phyloP scores from a whole-genome alignment of 2,888 invertebrate genomes.

The Oconnorella tubifera region DNA sequence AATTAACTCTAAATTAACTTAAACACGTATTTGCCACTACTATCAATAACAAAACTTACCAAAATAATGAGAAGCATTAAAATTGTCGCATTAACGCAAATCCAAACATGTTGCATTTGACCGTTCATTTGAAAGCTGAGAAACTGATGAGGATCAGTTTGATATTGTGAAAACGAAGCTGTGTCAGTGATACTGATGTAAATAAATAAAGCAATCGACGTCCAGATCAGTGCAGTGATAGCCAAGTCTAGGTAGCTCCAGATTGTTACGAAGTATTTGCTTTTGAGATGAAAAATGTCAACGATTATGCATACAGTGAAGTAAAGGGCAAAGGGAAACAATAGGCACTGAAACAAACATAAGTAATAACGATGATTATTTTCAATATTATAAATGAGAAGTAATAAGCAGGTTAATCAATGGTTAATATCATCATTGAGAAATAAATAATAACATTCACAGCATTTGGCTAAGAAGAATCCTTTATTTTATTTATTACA shows the following conservation, averaged over 20 bases:
- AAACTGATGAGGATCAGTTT: background rate
- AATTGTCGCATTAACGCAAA: constrained; percentile 6
- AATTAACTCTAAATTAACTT: too few species aligned
- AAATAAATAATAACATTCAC: too few species aligned
- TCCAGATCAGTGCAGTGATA: constrained; percentile 4
- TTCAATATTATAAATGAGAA: too few species aligned
- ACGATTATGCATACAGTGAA: background rate
- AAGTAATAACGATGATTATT: too few species aligned
- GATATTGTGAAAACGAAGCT: background rate
- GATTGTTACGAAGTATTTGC: constrained; percentile 2
- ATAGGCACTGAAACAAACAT: background rate
- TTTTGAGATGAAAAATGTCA: background rate
- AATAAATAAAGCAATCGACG: constrained; percentile 5
- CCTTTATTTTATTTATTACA: too few species aligned
- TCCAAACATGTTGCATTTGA: background rate
- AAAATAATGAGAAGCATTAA: background rate
- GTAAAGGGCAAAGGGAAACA: background rate
- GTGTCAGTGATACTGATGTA: background rate
- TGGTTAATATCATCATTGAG: too few species aligned
- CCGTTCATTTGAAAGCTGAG: constrained; percentile 3
- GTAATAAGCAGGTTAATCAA: too few species aligned
- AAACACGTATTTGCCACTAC: too few species aligned
- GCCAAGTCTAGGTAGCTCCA: background rate
- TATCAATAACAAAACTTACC: too few species aligned
- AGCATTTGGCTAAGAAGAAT: too few species aligned